Evolutionary conservation across 2,888 invertebrate genomes (phyloP), one percentile per base, ranked within the genome.

Genomic region (Lasioglossum figueresi): DNA sequence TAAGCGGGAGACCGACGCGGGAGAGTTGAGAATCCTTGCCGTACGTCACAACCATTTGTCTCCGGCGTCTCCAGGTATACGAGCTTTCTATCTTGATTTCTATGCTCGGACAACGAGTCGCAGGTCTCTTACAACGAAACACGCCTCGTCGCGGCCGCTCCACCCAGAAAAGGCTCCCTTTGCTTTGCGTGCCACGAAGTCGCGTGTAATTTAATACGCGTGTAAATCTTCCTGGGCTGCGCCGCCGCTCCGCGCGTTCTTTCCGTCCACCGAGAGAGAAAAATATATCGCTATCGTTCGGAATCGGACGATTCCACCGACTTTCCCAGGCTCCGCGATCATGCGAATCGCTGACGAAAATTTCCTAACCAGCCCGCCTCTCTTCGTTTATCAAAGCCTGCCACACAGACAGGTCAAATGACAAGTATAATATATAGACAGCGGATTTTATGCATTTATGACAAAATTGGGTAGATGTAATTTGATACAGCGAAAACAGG

Each of bases 41-140:
- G 89, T 90, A 90, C 90, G 90, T 90, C 90, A 90, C 89, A 89
- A 90, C 90, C 90, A 90, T 90, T 90, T 90, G 90, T 90, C 90
- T 90, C 88, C 90, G 68, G 86, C 87, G 86, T 90, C 87, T 80
- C 88, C 90, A 89, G 89, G 89, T 90, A 89, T 90, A 90, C 90
- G 83, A 89, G 89, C 90, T 90, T 90, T 90, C 90, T 90, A 90
- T 90, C 90, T 90, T 90, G 90, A 90, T 90, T 90, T 90, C 90
- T 90, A 90, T 90, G 90, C 88, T 82, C 84, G 89, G 88, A 89
- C 90, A 88, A 90, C 84, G 86, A 88, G 86, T 83, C 90, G 90
- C 87, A 89, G 82, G 85, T 85, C 82, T 80, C 90, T 88, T 89
- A 86, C 86, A 68, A 90, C 86, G 84, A 84, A 86, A 85, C 83